These are phyloP conservation scores for Peromyscus aztecus DNA, from an alignment of 2,797 vertebrate species.

Conservation along the genomic window DNA sequence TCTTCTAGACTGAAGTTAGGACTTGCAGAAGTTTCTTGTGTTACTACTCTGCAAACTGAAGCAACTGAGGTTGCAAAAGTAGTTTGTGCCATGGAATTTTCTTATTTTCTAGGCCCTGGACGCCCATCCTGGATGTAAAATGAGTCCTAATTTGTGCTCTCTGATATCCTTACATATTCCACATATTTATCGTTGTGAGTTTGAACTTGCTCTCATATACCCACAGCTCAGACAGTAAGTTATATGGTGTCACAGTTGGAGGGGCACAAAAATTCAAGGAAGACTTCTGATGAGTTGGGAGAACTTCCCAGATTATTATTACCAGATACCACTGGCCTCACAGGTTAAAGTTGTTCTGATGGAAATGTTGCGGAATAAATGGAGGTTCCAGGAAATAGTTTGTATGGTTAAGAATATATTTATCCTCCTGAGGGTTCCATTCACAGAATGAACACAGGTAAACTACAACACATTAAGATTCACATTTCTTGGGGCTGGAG, in stretches of 20 bases:
- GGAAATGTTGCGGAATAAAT: background rate
- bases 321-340: background rate
- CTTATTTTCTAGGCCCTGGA: background rate
- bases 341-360: background rate
- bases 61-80: background rate
- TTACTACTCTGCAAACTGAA: background rate
- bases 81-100: conserved; percentile 4
- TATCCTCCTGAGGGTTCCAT: background rate
- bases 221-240: background rate
- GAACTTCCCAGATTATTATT: conserved; percentile 13
- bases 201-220: background rate
- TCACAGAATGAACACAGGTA: background rate
- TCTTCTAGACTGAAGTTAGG: background rate
- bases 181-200: background rate
- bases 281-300: background rate
- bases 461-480: background rate
- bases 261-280: background rate
- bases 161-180: background rate
- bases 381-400: background rate
- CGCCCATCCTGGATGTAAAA: background rate
- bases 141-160: conserved; percentile 5
- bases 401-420: background rate
- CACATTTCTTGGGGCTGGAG: background rate
- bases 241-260: background rate
- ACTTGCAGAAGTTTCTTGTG: background rate